These are phyloP conservation scores for Pseudachorutes palmiensis DNA, from an alignment of 1,140 invertebrate species.

Conservation along the genomic window DNA sequence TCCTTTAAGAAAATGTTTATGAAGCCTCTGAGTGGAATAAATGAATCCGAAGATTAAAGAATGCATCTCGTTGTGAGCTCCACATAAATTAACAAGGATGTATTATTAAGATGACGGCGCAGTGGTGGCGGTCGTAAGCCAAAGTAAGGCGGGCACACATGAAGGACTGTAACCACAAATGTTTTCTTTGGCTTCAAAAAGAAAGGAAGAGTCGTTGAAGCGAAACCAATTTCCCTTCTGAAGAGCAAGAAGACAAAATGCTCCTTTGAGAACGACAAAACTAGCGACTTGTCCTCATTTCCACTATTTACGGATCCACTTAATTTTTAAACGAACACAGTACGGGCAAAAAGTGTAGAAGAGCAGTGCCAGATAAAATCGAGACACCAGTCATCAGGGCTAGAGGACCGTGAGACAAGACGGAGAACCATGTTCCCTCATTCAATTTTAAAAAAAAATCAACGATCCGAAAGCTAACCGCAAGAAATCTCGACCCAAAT, in stretches of 20 bases:
- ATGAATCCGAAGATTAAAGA: constrained; percentile 37
- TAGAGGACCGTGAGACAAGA: too few relatives aligned
- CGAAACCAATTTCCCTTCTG: constrained; percentile 39
- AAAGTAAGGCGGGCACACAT: background rate
- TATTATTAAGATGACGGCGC: constrained; percentile 34
- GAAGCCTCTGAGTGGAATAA: constrained; percentile 33
- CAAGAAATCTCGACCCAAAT: too few relatives aligned
- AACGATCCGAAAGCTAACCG: too few relatives aligned
- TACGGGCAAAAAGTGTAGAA: background rate
- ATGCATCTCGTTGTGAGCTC: constrained; percentile 34
- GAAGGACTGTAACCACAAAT: constrained; percentile 28
- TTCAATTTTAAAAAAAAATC: too few relatives aligned
- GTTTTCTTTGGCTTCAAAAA: constrained; percentile 38
- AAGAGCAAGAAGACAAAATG: constrained; percentile 32
- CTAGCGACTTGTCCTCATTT: constrained; percentile 9
- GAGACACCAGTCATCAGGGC: too few relatives aligned
- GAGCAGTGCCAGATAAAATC: too few relatives aligned
- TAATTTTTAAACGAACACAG: background rate
- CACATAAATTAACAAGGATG: constrained; percentile 39
- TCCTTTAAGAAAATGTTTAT: constrained; percentile 27
- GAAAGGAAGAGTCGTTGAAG: constrained; percentile 28
- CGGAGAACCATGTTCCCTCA: too few relatives aligned
- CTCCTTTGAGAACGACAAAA: constrained; percentile 27
- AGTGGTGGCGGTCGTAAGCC: background rate
- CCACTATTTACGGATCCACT: background rate